These are phyloP conservation scores for Volucella zonaria DNA, from an alignment of 2,888 invertebrate species.

Conservation along the genomic window DNA sequence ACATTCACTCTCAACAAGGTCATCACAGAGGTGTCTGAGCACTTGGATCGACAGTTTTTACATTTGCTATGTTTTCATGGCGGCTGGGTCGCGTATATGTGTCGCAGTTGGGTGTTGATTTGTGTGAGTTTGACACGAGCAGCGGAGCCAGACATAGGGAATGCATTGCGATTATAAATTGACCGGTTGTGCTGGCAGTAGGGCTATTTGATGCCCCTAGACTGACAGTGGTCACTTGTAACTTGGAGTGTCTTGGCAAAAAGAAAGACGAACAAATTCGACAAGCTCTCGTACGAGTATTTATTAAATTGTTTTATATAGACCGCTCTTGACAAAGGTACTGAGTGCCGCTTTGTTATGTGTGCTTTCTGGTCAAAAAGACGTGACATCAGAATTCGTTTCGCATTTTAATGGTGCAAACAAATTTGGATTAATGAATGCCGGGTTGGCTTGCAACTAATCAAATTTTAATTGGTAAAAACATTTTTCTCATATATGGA, in stretches of 20 bases:
- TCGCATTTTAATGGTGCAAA: constrained; percentile 61
- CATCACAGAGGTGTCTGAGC: constrained; percentile 35
- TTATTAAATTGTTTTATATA: constrained; percentile 61
- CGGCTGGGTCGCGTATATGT: background rate
- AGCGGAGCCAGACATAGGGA: constrained; percentile 2
- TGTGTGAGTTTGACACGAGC: constrained; percentile 55
- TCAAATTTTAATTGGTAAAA: constrained; percentile 35
- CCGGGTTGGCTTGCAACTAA: constrained; percentile 14
- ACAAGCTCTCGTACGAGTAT: constrained; percentile 12
- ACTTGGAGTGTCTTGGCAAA: constrained; percentile 5
- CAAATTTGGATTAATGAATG: constrained; percentile 57
- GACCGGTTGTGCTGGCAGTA: constrained; percentile 51
- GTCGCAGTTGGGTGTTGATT: constrained; percentile 61
- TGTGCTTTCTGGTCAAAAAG: constrained; percentile 41
- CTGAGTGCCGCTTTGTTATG: background rate
- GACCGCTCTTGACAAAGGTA: constrained; percentile 30
- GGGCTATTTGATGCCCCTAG: constrained; percentile 30
- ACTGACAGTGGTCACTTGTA: constrained; percentile 40
- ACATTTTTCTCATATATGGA: constrained; percentile 18
- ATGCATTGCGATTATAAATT: constrained; percentile 53
- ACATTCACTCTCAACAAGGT: constrained; percentile 48
- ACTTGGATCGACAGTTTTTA: background rate
- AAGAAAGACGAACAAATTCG: background rate
- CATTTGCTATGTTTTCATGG: constrained; percentile 7
- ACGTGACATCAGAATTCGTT: constrained; percentile 44